A percentile compares a stretch with the other conserved stretches of the same genome.
Conservation (phyloP, 2,888 invertebrate species). For the Alloplasta piceator region DNA sequence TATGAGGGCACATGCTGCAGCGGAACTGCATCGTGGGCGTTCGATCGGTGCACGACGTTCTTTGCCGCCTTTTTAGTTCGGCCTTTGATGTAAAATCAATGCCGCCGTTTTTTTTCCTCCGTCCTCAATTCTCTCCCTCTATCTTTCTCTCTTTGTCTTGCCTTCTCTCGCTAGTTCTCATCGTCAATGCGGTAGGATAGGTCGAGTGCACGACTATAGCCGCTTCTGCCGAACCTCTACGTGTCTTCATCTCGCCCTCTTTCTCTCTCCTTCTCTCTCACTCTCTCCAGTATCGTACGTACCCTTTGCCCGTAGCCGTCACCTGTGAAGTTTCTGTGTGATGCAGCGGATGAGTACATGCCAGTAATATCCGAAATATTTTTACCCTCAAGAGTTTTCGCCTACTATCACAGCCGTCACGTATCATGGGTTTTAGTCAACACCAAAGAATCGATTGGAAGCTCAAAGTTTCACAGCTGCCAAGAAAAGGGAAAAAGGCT, state of each 20-base stretch:
- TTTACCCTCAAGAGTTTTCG: conserved; percentile 34
- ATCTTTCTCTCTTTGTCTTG: conserved; percentile 69
- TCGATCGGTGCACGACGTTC: conserved; percentile 80
- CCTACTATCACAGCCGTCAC: conserved; percentile 19
- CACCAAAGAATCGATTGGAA: conserved; percentile 10
- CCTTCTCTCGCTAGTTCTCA: conserved; percentile 69
- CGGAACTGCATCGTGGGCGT: conserved; percentile 77
- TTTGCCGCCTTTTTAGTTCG: conserved; percentile 81
- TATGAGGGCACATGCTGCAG: conserved; percentile 73
- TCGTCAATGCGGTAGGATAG: conserved; percentile 75
- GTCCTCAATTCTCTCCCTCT: conserved; percentile 68
- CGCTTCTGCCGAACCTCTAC: conserved; percentile 60
- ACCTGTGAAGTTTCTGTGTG: conserved; percentile 52
- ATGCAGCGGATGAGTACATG: conserved; percentile 31
- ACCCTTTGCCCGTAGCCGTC: conserved; percentile 41
- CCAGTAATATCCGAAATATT: conserved; percentile 62
- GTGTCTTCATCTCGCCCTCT: conserved; percentile 26
- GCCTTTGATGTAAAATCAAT: conserved; percentile 83
- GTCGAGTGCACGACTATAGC: conserved; percentile 74
- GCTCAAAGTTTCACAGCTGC: conserved; percentile 25
- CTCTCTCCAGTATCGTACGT: conserved; percentile 7
- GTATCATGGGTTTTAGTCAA: background rate
- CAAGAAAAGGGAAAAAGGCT: conserved; percentile 1
- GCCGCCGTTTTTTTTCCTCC: conserved; percentile 78
- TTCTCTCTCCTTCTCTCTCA: conserved; percentile 23